These are phyloP conservation scores for Mythimna vitellina DNA, from an alignment of 2,888 invertebrate species.

Conservation along the genomic window DNA sequence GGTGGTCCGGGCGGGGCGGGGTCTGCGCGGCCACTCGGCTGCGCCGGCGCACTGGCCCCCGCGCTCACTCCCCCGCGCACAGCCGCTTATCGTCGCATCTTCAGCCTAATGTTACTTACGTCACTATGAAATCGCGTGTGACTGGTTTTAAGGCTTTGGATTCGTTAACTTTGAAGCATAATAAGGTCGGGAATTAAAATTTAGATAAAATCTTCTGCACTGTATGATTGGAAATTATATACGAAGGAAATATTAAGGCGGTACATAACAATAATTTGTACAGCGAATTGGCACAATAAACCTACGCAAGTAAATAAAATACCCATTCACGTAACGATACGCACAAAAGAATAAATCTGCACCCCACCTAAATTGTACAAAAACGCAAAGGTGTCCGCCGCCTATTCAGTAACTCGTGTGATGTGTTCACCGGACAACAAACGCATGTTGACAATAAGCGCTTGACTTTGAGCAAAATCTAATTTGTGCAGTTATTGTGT, in stretches of 20 bases:
- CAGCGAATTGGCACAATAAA: neutral
- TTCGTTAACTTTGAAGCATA: conserved; percentile 67
- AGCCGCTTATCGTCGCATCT: conserved; percentile 87
- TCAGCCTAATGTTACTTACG: conserved; percentile 86
- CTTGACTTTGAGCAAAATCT: conserved; percentile 90
- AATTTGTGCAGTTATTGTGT: conserved; percentile 90
- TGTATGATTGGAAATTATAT: conserved; percentile 7
- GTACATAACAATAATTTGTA: neutral
- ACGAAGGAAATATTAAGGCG: neutral
- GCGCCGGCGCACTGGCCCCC: conserved; percentile 78
- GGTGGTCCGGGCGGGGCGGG: conserved; percentile 90
- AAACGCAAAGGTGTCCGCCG: conserved; percentile 85
- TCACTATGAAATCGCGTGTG: conserved; percentile 79
- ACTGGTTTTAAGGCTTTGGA: conserved; percentile 70
- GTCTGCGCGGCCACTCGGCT: conserved; percentile 87
- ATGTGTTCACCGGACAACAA: conserved; percentile 86
- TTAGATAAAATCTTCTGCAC: conserved; percentile 51
- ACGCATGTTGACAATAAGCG: conserved; percentile 86
- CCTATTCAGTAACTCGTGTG: conserved; percentile 84
- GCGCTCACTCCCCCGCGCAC: conserved; percentile 72
- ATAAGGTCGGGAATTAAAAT: conserved; percentile 65
- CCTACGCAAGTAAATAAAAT: conserved; percentile 29
- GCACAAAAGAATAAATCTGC: conserved; percentile 44
- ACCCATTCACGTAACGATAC: conserved; percentile 21
- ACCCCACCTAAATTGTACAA: conserved; percentile 69